phyloP scores from a whole-genome alignment of 2,113 vertebrate species.

The Apteryx mantelli region DNA sequence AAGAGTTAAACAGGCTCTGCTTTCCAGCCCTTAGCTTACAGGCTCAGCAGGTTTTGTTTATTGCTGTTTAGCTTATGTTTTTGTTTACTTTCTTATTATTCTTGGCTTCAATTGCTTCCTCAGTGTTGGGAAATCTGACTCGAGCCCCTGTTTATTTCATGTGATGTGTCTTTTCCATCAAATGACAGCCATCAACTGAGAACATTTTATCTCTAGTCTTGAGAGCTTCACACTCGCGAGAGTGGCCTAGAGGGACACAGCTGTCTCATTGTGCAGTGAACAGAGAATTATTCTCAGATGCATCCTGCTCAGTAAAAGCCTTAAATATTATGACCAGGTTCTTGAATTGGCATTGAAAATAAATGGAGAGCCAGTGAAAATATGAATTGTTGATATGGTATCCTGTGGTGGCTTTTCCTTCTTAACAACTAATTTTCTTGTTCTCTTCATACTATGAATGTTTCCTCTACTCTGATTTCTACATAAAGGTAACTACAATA shows the following conservation, averaged over 20 bases:
- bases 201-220: slow-evolving; percentile 45
- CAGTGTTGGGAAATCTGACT: not conserved
- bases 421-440: not conserved
- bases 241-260: slow-evolving; percentile 39
- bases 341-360: not conserved
- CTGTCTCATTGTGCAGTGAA: slow-evolving; percentile 24
- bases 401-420: not conserved
- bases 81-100: not conserved
- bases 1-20: not conserved
- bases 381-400: not conserved
- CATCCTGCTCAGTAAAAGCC: not conserved
- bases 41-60: not conserved
- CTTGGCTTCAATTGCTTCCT: not conserved
- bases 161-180: slow-evolving; percentile 10
- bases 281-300: not conserved
- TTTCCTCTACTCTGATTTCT: not conserved
- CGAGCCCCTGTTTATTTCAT: slow-evolving; percentile 2
- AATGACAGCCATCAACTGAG: not conserved
- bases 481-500: not conserved
- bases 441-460: not conserved
- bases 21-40: not conserved
- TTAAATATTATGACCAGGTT: slow-evolving; percentile 13
- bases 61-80: not conserved
- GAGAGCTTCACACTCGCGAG: not conserved
- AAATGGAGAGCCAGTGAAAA: not conserved